phyloP scores from a whole-genome alignment of 2,888 invertebrate genomes.

The Tribolium freemani region DNA sequence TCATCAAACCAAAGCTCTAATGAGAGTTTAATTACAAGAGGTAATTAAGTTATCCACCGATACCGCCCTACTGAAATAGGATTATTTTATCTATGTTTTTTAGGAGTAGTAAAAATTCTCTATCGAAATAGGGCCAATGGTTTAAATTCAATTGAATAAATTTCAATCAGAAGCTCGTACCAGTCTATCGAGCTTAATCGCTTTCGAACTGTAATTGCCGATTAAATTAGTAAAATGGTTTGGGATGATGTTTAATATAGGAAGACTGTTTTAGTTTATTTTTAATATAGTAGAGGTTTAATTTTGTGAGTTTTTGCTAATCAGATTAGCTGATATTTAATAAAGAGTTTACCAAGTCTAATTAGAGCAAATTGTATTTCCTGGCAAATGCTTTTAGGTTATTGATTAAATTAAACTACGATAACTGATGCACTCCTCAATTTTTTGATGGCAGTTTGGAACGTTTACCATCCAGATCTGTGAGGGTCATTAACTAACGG shows the following conservation, averaged over 20 bases:
- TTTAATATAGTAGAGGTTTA: background rate
- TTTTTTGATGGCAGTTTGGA: background rate
- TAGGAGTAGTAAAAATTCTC: background rate
- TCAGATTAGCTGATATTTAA: background rate
- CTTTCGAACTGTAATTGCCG: background rate
- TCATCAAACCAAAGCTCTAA: conserved; percentile 61
- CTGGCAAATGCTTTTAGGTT: background rate
- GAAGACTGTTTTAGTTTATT: background rate
- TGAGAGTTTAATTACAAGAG: conserved; percentile 61
- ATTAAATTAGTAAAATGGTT: background rate
- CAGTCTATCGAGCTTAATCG: background rate
- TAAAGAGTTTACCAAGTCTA: background rate
- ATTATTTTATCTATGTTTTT: background rate
- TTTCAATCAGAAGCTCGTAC: background rate
- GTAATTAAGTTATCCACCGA: conserved; percentile 42
- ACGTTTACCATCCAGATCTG: background rate
- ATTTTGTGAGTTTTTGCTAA: background rate
- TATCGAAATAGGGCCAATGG: conserved; percentile 3
- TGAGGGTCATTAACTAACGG: background rate
- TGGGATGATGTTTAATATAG: background rate
- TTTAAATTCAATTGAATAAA: conserved; percentile 3
- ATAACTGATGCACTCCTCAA: background rate
- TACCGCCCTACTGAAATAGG: conserved; percentile 6
- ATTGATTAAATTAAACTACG: background rate
- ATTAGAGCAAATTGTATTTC: background rate